Evolutionary conservation across 2,888 invertebrate genomes (phyloP).

Genomic region (Aplocera efformata): DNA sequence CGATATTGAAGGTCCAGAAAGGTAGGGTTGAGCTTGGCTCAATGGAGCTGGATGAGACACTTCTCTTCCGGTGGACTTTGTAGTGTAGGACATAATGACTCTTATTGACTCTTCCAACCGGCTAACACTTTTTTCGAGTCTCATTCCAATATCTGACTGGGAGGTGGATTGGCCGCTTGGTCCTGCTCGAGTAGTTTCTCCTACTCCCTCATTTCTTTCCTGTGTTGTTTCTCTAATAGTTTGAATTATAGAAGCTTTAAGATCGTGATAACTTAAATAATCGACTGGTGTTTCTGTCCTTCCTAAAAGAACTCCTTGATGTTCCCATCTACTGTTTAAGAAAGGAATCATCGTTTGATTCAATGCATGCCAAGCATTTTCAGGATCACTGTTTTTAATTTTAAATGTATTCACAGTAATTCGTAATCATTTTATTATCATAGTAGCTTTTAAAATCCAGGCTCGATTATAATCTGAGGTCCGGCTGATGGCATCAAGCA

Average conservation of each 20-base stretch:
- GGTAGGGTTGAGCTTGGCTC: not conserved
- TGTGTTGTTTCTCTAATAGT: not conserved
- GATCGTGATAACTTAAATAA: not conserved
- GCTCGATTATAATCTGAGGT: too few relatives aligned
- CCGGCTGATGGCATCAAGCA: too few relatives aligned
- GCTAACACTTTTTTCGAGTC: conserved; percentile 1
- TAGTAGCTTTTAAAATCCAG: too few relatives aligned
- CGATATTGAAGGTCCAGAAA: not conserved
- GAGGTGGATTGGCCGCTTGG: not conserved
- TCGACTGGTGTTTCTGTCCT: conserved; percentile 1
- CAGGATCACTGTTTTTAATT: not conserved
- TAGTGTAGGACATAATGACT: not conserved
- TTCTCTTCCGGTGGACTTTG: conserved; percentile 4
- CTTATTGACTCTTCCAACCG: not conserved
- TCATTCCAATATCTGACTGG: not conserved
- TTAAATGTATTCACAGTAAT: too few relatives aligned
- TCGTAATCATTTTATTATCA: too few relatives aligned
- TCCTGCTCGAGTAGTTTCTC: not conserved
- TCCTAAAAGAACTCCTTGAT: not conserved
- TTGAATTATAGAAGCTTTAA: conserved; percentile 1
- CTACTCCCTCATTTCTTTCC: not conserved
- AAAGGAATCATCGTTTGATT: conserved; percentile 11
- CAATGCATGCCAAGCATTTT: conserved; percentile 3
- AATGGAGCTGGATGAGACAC: not conserved
- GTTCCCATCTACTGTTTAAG: conserved; percentile 4